Percentiles rank a stretch among this genome's conserved stretches.
Evolutionary conservation across 2,797 vertebrate species (phyloP).

Genomic region (Anguilla pacifica): DNA sequence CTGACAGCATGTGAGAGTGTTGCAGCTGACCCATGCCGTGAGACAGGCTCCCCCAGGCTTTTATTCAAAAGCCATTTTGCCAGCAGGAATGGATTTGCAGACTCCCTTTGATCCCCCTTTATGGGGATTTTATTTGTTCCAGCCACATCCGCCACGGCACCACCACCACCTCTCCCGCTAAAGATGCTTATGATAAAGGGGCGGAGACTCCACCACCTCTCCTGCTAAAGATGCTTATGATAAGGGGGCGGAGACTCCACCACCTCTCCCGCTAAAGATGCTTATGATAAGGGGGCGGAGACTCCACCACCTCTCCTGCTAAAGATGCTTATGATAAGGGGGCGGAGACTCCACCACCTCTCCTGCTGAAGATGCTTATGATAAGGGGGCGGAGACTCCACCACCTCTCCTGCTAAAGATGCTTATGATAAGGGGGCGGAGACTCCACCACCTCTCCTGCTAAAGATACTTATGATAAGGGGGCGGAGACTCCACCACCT

Average conservation of each 20-base stretch:
- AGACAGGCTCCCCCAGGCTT: conserved; percentile 60
- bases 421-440: conserved; percentile 21
- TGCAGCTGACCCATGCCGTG: conserved; percentile 58
- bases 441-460: conserved; percentile 53
- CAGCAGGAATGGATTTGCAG: conserved; percentile 89
- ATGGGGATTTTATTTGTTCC: conserved; percentile 85
- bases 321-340: background rate
- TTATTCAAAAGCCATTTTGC: conserved; percentile 71
- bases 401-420: background rate
- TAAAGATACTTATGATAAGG: conserved; percentile 76
- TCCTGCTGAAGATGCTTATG: background rate
- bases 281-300: conserved; percentile 28
- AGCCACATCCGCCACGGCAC: conserved; percentile 84
- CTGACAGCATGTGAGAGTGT: conserved; percentile 64
- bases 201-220: conserved; percentile 26
- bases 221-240: background rate
- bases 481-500: conserved; percentile 29
- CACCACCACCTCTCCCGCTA: conserved; percentile 67
- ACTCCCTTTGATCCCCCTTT: conserved; percentile 84
- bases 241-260: conserved; percentile 19
- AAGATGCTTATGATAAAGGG: conserved; percentile 75
- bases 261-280: background rate
- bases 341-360: conserved; percentile 24
- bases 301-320: background rate
- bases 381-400: conserved; percentile 26